A percentile compares a stretch with the other conserved stretches of the same genome.
Conservation (phyloP, 2,797 vertebrate genomes). For the Pseudochirops corinnae region DNA sequence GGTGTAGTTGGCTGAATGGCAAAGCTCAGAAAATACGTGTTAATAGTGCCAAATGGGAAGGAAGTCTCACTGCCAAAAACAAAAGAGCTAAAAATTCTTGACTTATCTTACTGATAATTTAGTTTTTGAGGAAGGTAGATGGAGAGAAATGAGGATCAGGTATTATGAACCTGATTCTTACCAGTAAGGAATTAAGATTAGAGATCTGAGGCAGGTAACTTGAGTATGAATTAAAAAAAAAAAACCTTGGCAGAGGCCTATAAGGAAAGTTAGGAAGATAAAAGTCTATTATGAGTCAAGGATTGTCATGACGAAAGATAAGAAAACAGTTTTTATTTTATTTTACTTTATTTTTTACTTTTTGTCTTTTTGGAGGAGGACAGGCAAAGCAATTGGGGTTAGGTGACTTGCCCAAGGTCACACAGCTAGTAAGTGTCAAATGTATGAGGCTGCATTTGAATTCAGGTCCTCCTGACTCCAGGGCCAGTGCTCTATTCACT, state of each 20-base stretch:
- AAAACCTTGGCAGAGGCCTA: neutral
- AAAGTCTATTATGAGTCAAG: neutral
- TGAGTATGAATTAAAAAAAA: neutral
- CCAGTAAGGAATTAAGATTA: neutral
- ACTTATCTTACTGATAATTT: neutral
- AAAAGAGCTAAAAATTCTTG: neutral
- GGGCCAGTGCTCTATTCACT: no score
- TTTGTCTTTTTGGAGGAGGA: no score
- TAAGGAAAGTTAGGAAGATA: neutral
- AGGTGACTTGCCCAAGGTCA: no score
- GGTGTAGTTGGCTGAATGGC: neutral
- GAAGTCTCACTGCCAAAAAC: neutral
- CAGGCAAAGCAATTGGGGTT: no score
- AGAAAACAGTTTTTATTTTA: neutral
- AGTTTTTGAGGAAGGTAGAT: no score
- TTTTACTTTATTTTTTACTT: no score
- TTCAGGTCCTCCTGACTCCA: no score
- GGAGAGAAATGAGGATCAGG: neutral
- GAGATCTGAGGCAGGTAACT: neutral
- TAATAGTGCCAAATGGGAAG: neutral
- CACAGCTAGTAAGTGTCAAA: no score
- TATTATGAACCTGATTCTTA: neutral
- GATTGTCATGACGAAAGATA: neutral
- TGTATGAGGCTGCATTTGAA: no score
- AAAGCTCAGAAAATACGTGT: neutral